Evolutionary conservation across 2,113 vertebrate genomes (phyloP).

Genomic region (Crotophaga sulcirostris): DNA sequence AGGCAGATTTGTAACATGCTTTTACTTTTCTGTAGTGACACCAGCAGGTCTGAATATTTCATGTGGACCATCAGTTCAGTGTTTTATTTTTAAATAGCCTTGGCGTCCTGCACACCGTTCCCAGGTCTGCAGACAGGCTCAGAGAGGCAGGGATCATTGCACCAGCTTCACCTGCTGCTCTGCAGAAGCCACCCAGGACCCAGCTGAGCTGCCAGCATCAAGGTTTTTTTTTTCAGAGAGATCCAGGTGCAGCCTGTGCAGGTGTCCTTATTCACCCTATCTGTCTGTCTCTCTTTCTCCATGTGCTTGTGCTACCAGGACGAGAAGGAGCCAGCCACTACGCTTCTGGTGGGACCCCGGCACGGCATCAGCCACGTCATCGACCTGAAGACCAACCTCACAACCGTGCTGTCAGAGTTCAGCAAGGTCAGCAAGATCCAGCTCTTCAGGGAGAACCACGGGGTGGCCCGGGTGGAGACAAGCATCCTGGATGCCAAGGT

Average conservation of each 20-base stretch:
- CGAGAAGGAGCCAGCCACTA: conserved; percentile 93
- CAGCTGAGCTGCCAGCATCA: accelerated
- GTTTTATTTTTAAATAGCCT: not conserved
- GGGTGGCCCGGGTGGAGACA: conserved; percentile 94
- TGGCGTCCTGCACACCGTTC: not conserved
- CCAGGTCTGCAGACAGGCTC: not conserved
- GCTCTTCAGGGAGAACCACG: conserved; percentile 94
- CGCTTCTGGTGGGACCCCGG: conserved; percentile 92
- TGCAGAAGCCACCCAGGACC: not conserved
- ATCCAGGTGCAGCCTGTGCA: not conserved
- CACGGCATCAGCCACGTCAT: conserved; percentile 98
- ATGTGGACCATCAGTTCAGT: not conserved
- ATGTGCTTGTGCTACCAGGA: conserved; percentile 72
- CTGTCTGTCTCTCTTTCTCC: not conserved
- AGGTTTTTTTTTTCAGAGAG: not conserved
- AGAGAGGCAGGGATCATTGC: not conserved
- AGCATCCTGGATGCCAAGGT: conserved; percentile 96
- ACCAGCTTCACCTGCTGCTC: not conserved
- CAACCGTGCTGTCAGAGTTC: conserved; percentile 95
- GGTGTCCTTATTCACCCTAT: not conserved
- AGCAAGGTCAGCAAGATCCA: conserved; percentile 96
- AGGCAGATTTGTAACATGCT: not conserved
- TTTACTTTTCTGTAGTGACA: not conserved
- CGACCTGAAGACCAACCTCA: conserved; percentile 98
- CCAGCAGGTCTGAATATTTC: conserved; percentile 22